Percentiles rank a stretch among this genome's conserved stretches.
Evolutionary conservation across 2,888 invertebrate species (phyloP).

Genomic region (Aleiodes alternator): DNA sequence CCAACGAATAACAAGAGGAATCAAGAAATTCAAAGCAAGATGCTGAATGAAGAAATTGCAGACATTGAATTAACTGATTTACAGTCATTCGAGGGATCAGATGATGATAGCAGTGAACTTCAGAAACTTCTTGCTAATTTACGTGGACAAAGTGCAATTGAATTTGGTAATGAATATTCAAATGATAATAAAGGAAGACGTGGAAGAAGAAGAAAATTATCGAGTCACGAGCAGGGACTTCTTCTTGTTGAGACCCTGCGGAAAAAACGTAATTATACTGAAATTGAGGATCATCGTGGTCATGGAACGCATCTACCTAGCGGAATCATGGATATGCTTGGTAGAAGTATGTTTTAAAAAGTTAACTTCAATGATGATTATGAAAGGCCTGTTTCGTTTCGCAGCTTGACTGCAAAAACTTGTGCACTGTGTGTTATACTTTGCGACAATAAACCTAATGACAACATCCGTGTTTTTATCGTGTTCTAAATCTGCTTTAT

Average conservation of each 20-base stretch:
- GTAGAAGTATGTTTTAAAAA: conserved; percentile 81
- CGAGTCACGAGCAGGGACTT: conserved; percentile 85
- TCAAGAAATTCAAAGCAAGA: conserved; percentile 31
- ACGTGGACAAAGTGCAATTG: conserved; percentile 10
- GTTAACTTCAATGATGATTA: conserved; percentile 19
- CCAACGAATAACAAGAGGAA: not conserved
- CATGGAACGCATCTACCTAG: conserved; percentile 80
- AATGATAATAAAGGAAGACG: conserved; percentile 51
- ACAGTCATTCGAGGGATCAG: conserved; percentile 25
- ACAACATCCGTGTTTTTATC: conserved; percentile 40
- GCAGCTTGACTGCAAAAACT: conserved; percentile 17
- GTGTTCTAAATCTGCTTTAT: conserved; percentile 41
- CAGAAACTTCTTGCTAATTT: conserved; percentile 35
- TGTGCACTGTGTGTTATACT: conserved; percentile 39
- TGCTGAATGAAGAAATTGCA: conserved; percentile 34
- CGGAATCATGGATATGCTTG: conserved; percentile 89
- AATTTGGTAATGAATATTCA: conserved; percentile 25
- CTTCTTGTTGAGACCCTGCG: conserved; percentile 84
- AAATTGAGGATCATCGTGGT: conserved; percentile 76
- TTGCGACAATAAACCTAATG: conserved; percentile 39
- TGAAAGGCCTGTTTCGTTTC: conserved; percentile 6
- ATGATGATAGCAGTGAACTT: conserved; percentile 25
- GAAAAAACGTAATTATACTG: conserved; percentile 77
- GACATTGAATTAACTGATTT: conserved; percentile 27
- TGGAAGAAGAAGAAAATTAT: conserved; percentile 77